A percentile compares a stretch with the other conserved stretches of the same genome.
Conservation (phyloP, 1,140 invertebrate genomes). For the Drosophila sturtevanti region DNA sequence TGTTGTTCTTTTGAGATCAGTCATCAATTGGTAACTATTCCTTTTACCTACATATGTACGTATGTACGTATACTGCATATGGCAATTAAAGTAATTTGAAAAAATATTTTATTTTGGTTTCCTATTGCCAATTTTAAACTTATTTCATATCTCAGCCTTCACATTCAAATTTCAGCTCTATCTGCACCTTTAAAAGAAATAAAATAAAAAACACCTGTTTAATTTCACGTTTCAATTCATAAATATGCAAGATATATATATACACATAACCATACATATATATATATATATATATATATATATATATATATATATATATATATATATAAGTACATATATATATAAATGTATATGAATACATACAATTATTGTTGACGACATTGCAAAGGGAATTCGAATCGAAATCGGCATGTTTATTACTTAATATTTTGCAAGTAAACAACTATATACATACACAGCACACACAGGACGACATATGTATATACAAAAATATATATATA, state of each 20-base stretch:
- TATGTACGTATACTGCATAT: no score
- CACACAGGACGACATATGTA: not conserved
- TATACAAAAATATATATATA: not conserved
- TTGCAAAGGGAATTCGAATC: not conserved
- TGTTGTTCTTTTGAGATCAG: no score
- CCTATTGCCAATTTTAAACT: not conserved
- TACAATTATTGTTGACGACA: not conserved
- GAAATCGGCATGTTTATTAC: slow-evolving; percentile 2
- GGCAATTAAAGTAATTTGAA: no score
- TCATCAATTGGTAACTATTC: no score
- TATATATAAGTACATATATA: not conserved
- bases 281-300: not conserved
- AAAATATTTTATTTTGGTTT: no score
- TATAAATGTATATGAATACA: not conserved
- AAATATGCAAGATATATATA: not conserved
- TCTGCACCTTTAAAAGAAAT: not conserved
- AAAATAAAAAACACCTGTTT: not conserved
- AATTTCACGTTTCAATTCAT: not conserved
- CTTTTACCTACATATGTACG: no score
- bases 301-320: not conserved
- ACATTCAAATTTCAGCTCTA: not conserved
- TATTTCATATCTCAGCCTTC: not conserved
- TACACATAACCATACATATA: not conserved
- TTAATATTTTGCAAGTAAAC: slow-evolving; percentile 8
- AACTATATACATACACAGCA: not conserved